Percentiles rank a stretch among this genome's conserved stretches.
These are phyloP conservation scores for Eulemur rubriventer DNA, from an alignment of 2,797 vertebrate genomes.

Conservation along the genomic window DNA sequence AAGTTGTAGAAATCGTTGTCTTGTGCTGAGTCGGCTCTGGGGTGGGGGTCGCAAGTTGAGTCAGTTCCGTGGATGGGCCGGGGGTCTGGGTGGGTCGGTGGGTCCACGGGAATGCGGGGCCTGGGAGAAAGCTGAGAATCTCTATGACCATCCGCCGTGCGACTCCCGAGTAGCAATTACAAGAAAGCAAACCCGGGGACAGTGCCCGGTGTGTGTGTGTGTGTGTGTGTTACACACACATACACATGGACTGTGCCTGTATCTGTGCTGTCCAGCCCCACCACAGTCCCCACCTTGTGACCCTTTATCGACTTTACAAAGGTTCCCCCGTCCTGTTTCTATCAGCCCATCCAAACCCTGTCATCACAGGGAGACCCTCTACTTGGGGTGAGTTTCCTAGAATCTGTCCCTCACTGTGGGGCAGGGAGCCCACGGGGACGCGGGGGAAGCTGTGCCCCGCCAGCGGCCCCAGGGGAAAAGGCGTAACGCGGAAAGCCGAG, in stretches of 20 bases:
- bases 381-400: not conserved
- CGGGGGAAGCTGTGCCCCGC: rapidly evolving
- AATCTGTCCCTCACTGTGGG: not conserved
- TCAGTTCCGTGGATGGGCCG: not conserved
- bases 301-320: not conserved
- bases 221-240: no score
- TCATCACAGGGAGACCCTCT: not conserved
- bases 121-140: not conserved
- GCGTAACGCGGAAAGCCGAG: not conserved
- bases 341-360: not conserved
- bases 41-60: not conserved
- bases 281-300: not conserved
- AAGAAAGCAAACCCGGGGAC: no score
- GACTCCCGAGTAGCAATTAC: no score
- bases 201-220: not conserved
- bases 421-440: not conserved
- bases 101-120: no score
- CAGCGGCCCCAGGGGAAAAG: not conserved
- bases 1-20: not conserved
- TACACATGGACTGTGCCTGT: not conserved
- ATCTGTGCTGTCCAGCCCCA: not conserved
- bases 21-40: not conserved
- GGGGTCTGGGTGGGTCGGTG: not conserved
- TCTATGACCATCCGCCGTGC: not conserved
- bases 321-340: not conserved